Conservation (phyloP, 2,888 invertebrate genomes). For the Notodonta dromedarius region DNA sequence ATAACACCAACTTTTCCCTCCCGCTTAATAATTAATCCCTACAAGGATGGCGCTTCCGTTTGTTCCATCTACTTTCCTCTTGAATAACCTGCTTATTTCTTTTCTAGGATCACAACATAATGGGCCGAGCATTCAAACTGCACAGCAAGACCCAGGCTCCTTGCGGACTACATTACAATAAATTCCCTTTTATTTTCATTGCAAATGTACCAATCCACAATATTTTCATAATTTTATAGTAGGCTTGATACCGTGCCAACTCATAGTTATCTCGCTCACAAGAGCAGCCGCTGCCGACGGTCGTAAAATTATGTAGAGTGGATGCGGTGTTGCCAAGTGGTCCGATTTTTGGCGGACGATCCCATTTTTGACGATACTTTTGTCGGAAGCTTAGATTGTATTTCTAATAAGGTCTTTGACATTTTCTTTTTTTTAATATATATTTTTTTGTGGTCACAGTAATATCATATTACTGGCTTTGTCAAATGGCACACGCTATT, state of each 20-base stretch:
- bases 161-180: conserved; percentile 40
- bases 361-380: conserved; percentile 24
- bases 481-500: background rate
- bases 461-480: background rate
- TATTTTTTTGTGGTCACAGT: background rate
- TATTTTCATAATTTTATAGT: conserved; percentile 59
- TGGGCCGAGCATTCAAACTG: conserved; percentile 14
- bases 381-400: background rate
- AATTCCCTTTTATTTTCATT: conserved; percentile 47
- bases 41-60: background rate
- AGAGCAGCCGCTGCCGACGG: conserved; percentile 42
- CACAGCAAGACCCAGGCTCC: conserved; percentile 12
- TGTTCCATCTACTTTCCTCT: conserved; percentile 9
- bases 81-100: conserved; percentile 17
- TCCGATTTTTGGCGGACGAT: conserved; percentile 35
- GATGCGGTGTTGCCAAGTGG: conserved; percentile 34
- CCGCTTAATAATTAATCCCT: conserved; percentile 4
- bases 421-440: background rate
- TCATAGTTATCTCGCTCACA: conserved; percentile 51
- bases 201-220: conserved; percentile 43
- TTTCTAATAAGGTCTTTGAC: conserved; percentile 2
- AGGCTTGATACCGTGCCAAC: conserved; percentile 52
- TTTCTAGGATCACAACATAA: conserved; percentile 13
- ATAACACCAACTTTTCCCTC: background rate
- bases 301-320: conserved; percentile 49